A percentile compares a stretch with the other conserved stretches of the same genome.
Evolutionary conservation across 1,140 invertebrate genomes (phyloP).

Genomic region (Cherax destructor): DNA sequence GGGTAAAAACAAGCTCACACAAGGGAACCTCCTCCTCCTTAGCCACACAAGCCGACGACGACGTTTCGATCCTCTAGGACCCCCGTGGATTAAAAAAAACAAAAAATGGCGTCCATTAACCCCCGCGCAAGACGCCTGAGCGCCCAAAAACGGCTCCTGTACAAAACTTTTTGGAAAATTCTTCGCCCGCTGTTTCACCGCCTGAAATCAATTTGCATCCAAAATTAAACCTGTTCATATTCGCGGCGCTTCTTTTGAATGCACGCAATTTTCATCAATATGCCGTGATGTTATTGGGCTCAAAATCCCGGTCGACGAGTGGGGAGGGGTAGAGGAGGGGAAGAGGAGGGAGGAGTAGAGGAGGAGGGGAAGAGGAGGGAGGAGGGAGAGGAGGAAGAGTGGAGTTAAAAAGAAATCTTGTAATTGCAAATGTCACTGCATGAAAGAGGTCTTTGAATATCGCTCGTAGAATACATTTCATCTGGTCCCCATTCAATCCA

Average conservation of each 20-base stretch:
- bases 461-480: slow-evolving; percentile 54
- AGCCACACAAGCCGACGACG: too few relatives aligned
- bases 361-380: neutral
- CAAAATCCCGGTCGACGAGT: slow-evolving; percentile 12
- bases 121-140: slow-evolving; percentile 4
- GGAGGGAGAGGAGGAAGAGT: slow-evolving; percentile 5
- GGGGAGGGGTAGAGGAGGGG: neutral
- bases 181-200: slow-evolving; percentile 51
- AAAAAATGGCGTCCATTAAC: too few relatives aligned
- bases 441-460: slow-evolving; percentile 58
- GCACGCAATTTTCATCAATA: slow-evolving; percentile 48
- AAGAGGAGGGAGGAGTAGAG: neutral
- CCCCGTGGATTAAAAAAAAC: too few relatives aligned
- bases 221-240: slow-evolving; percentile 70
- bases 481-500: slow-evolving; percentile 36
- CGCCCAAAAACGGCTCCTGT: slow-evolving; percentile 22
- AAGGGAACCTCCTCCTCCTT: too few relatives aligned
- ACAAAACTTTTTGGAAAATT: slow-evolving; percentile 64
- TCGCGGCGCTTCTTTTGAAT: slow-evolving; percentile 54
- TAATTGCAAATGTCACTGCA: slow-evolving; percentile 65
- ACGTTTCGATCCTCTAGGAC: too few relatives aligned
- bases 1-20: too few relatives aligned
- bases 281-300: slow-evolving; percentile 37
- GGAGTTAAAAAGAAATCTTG: slow-evolving; percentile 54
- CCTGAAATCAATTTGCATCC: slow-evolving; percentile 69